Percentiles rank a stretch among this genome's conserved stretches.
These are phyloP conservation scores for Ameiurus melas DNA, from an alignment of 2,113 vertebrate species.

Conservation along the genomic window DNA sequence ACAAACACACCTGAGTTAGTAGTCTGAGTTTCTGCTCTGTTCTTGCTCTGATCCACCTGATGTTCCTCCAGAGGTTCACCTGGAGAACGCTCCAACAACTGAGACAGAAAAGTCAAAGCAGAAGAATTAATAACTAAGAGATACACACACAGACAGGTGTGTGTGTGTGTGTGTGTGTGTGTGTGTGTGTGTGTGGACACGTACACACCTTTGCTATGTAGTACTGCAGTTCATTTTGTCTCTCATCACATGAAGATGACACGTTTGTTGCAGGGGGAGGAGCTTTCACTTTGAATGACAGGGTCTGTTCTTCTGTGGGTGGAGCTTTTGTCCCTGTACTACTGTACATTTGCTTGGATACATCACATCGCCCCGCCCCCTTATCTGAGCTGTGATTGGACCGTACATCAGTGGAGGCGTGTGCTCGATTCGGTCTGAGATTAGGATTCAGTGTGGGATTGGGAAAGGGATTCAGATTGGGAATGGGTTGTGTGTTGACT, in stretches of 20 bases:
- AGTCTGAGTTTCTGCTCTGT: background rate
- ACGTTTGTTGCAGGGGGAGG: background rate
- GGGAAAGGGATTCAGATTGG: background rate
- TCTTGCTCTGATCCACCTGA: conserved; percentile 11
- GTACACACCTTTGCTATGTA: conserved; percentile 49
- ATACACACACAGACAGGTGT: background rate
- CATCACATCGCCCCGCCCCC: background rate
- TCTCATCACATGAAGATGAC: conserved; percentile 19
- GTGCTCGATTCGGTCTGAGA: background rate
- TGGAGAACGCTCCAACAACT: conserved; percentile 52
- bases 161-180: background rate
- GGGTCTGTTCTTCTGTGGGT: conserved; percentile 7
- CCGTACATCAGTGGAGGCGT: background rate
- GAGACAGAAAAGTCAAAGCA: background rate
- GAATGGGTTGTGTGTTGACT: background rate
- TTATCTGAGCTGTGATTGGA: conserved; percentile 29
- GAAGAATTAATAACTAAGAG: background rate
- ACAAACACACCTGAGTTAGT: background rate
- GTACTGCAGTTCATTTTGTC: conserved; percentile 53
- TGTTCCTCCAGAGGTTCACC: conserved; percentile 46
- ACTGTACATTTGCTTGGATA: background rate
- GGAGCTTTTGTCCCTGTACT: background rate
- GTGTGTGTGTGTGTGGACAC: background rate
- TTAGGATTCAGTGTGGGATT: conserved; percentile 7
- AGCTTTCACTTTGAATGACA: conserved; percentile 16